phyloP scores from a whole-genome alignment of 2,888 invertebrate genomes.

The Eumerus sabulonum region DNA sequence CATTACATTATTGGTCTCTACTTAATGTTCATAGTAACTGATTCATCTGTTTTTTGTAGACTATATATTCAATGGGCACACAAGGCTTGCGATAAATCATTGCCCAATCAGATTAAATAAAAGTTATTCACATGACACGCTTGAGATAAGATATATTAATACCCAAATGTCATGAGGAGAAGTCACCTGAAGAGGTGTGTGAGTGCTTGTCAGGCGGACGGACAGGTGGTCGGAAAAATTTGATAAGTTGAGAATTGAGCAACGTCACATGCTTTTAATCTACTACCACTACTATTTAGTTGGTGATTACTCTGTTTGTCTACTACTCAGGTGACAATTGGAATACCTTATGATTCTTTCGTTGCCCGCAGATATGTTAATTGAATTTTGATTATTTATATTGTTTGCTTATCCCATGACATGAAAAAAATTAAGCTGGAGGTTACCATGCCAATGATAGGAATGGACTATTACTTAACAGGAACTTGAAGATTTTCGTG shows the following conservation, averaged over 20 bases:
- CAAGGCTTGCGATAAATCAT: too few species aligned
- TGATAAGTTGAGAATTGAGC: conserved; percentile 21
- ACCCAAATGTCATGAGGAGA: not conserved
- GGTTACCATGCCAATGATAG: not conserved
- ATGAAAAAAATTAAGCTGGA: not conserved
- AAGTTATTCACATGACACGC: conserved; percentile 51
- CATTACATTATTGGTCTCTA: conserved; percentile 19
- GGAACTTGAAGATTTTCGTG: not conserved
- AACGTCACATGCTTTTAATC: conserved; percentile 51
- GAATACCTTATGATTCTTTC: conserved; percentile 38
- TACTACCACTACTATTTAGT: not conserved
- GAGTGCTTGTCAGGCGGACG: not conserved
- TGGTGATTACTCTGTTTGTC: not conserved
- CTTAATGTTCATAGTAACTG: conserved; percentile 33
- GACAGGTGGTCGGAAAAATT: not conserved
- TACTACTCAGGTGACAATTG: conserved; percentile 45
- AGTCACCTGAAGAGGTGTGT: not conserved
- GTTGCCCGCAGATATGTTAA: conserved; percentile 13
- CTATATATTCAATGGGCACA: too few species aligned
- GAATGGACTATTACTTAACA: not conserved
- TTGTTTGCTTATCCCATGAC: not conserved
- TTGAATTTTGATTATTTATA: conserved; percentile 14
- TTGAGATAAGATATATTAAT: conserved; percentile 48
- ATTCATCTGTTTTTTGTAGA: conserved; percentile 8
- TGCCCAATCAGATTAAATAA: conserved; percentile 6